phyloP scores from a whole-genome alignment of 2,113 vertebrate species.

The Pholis gunnellus region DNA sequence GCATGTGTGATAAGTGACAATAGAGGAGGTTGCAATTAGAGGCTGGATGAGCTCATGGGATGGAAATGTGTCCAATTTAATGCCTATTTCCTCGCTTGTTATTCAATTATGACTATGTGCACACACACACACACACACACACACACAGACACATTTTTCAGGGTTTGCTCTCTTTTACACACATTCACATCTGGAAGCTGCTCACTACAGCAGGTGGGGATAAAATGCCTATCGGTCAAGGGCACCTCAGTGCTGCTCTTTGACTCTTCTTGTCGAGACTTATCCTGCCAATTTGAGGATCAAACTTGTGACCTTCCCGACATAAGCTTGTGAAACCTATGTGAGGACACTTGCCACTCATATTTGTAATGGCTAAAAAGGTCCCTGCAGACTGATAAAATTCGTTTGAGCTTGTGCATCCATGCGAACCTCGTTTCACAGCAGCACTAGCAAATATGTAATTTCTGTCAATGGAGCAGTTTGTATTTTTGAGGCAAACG shows the following conservation, averaged over 20 bases:
- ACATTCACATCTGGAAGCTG: constrained; percentile 9
- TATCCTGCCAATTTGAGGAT: background rate
- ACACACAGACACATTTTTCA: background rate
- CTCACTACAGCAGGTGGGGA: background rate
- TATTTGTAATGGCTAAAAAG: background rate
- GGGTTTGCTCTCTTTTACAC: background rate
- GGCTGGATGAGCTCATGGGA: background rate
- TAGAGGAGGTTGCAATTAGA: constrained; percentile 5
- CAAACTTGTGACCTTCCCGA: background rate
- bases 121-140: background rate
- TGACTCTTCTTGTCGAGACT: background rate
- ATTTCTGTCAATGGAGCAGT: background rate
- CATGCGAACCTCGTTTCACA: background rate
- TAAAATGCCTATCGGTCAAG: background rate
- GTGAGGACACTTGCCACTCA: background rate
- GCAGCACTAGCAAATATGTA: background rate
- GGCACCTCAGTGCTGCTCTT: constrained; percentile 5
- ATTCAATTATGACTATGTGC: background rate
- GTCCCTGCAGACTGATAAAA: background rate
- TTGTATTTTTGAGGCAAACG: background rate
- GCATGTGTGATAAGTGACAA: constrained; percentile 15
- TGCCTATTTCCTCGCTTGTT: constrained; percentile 8
- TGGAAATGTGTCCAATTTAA: constrained; percentile 15
- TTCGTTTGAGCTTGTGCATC: background rate
- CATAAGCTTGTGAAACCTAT: background rate